Base-by-base conservation (phyloP, 1,140 invertebrate species). In the Drosophila kikkawai region DNA sequence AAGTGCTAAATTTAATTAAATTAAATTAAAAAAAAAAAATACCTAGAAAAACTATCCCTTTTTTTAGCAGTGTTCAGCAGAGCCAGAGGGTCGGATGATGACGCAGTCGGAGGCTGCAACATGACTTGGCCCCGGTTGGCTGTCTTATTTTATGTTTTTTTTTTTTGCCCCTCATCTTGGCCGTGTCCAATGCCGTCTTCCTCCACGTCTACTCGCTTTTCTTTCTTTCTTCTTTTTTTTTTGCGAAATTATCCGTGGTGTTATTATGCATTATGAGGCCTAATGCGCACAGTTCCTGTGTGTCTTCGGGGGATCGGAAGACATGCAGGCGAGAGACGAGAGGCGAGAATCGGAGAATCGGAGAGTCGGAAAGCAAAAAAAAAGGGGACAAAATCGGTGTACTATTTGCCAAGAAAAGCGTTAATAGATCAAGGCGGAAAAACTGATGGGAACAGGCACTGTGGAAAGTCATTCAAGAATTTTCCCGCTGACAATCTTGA, bases 211-310 rank as follows among this genome's bases (percentile, higher is more conserved):
- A 22, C 22, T 8, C 45, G 19, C 22, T 51, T 76, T 57, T 67
- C 51, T 59, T 13, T 37, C 22, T 22, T 22, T 22, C 22, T n/a
- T n/a, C 3, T 22, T n/a, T 73, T 44, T 84, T 69, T 79, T 81
- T 70, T 82, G 82, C 75, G 71, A 86, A 86, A 86, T 86, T 86
- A 86, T 86, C 82, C 79, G 74, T 69, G 75, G 70, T 86, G 79
- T 86, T 86, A 82, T 86, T 86, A 86, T 86, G 75, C 82, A 86
- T 85, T 86, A 86, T 86, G 79, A 65, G 79, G 77, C 63, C 80
- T 86, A 86, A 86, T 86, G 79, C 71, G 82, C 82, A 71, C 75
- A 86, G 82, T 86, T 86, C 82, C 82, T 86, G 75, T 86, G 51
- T 39, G 59, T 73, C 47, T 83, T 69, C 63, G 47, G 9, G 55